These are phyloP conservation scores for Branchellion lobata DNA, from an alignment of 2,888 invertebrate species.

Conservation along the genomic window DNA sequence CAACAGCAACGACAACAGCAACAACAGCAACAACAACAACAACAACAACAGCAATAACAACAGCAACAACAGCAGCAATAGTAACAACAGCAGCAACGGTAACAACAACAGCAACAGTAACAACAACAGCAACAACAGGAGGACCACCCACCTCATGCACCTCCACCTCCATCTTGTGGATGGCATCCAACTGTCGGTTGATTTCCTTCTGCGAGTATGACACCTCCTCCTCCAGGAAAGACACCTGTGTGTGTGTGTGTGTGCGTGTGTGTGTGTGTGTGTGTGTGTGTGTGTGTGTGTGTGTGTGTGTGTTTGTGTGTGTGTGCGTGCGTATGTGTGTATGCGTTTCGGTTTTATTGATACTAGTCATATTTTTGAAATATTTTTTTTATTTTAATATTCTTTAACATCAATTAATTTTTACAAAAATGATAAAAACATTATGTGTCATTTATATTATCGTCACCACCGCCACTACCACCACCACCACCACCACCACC, in stretches of 20 bases:
- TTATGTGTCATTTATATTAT: no score
- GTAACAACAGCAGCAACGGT: no score
- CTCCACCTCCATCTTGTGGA: slow-evolving; percentile 87
- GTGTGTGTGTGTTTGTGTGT: neutral
- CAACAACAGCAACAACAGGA: neutral
- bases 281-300: no score
- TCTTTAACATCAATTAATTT: no score
- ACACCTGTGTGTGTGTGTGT: slow-evolving; percentile 64
- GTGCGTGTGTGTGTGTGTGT: no score
- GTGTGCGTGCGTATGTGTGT: neutral
- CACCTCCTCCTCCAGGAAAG: slow-evolving; percentile 84
- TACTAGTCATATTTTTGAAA: no score
- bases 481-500: no score
- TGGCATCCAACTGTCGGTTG: slow-evolving; percentile 74
- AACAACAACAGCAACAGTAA: neutral
- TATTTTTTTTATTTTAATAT: no score
- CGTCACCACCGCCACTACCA: no score
- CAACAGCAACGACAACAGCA: slow-evolving; percentile 7
- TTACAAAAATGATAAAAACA: no score
- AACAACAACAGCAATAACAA: neutral
- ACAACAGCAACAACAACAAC: slow-evolving; percentile 20
- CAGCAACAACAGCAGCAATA: no score
- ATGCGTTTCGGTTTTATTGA: no score
- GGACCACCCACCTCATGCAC: slow-evolving; percentile 63
- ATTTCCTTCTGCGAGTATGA: slow-evolving; percentile 88